Conservation (phyloP, 2,113 vertebrate genomes). For the Brachirus orientalis region DNA sequence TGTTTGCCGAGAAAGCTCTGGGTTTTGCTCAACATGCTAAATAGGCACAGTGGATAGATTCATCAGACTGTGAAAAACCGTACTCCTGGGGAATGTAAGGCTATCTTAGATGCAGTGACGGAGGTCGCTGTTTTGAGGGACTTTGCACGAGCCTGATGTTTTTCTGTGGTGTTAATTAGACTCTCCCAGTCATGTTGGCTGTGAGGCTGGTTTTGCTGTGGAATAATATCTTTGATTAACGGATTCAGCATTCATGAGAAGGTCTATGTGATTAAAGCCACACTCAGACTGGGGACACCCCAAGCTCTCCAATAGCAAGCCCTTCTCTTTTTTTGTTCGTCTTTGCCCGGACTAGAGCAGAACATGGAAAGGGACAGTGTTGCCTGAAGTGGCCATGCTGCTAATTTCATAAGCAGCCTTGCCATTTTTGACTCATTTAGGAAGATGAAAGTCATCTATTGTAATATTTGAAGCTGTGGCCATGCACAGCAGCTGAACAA, state of each 20-base stretch:
- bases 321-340: slow-evolving; percentile 19
- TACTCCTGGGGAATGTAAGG: slow-evolving; percentile 18
- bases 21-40: slow-evolving; percentile 23
- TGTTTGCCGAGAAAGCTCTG: slow-evolving; percentile 3
- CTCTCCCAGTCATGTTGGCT: slow-evolving; percentile 67
- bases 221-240: slow-evolving; percentile 81
- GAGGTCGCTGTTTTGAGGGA: slow-evolving; percentile 50
- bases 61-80: slow-evolving; percentile 27
- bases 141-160: slow-evolving; percentile 51
- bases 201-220: slow-evolving; percentile 70
- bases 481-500: slow-evolving; percentile 50
- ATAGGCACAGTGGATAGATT: slow-evolving; percentile 19
- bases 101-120: slow-evolving; percentile 51
- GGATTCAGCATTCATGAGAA: slow-evolving; percentile 65
- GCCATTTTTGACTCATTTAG: slow-evolving; percentile 69
- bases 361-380: slow-evolving; percentile 52
- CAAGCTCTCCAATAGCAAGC: slow-evolving; percentile 52
- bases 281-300: slow-evolving; percentile 52
- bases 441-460: slow-evolving; percentile 72
- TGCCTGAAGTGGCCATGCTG: slow-evolving; percentile 57
- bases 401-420: slow-evolving; percentile 64
- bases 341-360: slow-evolving; percentile 54
- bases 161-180: slow-evolving; percentile 83
- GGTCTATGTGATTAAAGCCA: slow-evolving; percentile 68
- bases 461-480: slow-evolving; percentile 64